Evolutionary conservation across 2,113 vertebrate genomes (phyloP), one percentile per base, ranked within the genome.

Genomic region (Ginglymostoma cirratum): DNA sequence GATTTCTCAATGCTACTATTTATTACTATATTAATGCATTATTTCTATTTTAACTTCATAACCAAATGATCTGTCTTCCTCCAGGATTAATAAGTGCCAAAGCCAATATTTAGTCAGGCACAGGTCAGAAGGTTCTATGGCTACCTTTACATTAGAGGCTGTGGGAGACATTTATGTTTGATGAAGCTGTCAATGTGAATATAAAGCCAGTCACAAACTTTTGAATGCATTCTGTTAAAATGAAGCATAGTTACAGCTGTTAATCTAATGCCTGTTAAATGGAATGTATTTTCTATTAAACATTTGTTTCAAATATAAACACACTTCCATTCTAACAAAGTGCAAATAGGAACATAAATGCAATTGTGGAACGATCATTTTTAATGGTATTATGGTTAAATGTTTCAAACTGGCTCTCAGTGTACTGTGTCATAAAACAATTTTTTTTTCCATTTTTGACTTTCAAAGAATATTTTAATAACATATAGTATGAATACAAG

Each of bases 61-160:
- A 17, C 94, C 69, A 95, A 95, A 95, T 95, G 66, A 95, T 72
- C 42, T 30, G 38, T 95, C 72, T 95, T 95, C 94, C 94, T 48
- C 94, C 94, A 52, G 67, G 97, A 97, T 96, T 96, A 97, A 96
- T 96, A 96, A 96, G 96, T 96, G 96, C 97, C 97, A 97, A 97
- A 97, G 96, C 96, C 97, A 97, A 97, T 97, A 97, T 97, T 97
- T 97, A 96, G 96, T 80, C 96, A 97, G 97, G 96, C 96, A 96
- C 96, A 96, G 97, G 96, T 96, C 97, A 97, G 96, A 96, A 95
- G 42, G 96, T 89, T 0, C 78, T 96, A 96, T 96, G 97, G 96
- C 96, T 67, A 86, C 96, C 80, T 96, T 42, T 95, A 96, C 96
- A 86, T 76, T 87, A 96, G 96, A 96, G 97, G 96, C 1, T 12